phyloP scores from a whole-genome alignment of 2,113 vertebrate species.

The Mohoua ochrocephala region DNA sequence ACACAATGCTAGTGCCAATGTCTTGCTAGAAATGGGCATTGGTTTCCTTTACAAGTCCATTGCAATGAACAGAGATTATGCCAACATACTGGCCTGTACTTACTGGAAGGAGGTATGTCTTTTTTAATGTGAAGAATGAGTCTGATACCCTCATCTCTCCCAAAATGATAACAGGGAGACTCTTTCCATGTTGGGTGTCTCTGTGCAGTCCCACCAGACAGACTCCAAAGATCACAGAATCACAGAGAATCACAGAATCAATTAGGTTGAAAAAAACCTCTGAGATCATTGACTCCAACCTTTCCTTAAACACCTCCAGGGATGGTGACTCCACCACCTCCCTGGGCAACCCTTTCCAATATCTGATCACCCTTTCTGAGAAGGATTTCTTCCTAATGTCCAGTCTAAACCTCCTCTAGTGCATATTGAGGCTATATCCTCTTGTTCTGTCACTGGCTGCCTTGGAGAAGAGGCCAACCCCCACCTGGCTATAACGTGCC shows the following conservation, averaged over 20 bases:
- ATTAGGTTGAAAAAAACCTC: background rate
- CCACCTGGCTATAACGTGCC: fast-evolving
- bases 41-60: background rate
- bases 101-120: background rate
- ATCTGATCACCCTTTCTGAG: background rate
- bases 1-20: background rate
- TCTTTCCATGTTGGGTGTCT: background rate
- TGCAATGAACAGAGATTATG: background rate
- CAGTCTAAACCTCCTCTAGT: background rate
- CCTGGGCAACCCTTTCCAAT: background rate
- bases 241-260: background rate
- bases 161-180: background rate
- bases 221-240: background rate
- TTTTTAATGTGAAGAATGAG: background rate
- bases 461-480: background rate
- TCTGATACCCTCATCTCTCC: background rate
- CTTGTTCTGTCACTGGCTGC: background rate
- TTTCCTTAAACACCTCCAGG: background rate
- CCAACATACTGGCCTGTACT: background rate
- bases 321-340: background rate
- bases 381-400: background rate
- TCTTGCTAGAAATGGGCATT: background rate
- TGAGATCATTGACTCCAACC: background rate
- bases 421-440: background rate
- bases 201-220: background rate